A percentile compares a stretch with the other conserved stretches of the same genome.
Evolutionary conservation across 1,140 invertebrate genomes (phyloP).

Genomic region (Phocides pigmalion): DNA sequence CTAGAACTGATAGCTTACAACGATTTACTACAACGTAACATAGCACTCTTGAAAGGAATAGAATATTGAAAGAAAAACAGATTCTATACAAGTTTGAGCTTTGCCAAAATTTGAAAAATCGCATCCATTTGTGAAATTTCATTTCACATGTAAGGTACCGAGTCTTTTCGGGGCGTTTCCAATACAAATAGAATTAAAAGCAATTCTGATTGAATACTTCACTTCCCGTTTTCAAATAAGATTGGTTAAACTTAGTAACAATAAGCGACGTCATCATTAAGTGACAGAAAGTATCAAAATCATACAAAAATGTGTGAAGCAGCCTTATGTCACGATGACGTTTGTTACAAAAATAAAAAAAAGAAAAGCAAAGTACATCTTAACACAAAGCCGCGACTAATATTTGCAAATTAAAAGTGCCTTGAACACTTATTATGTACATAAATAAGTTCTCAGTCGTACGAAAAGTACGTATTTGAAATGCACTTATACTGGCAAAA

Average conservation of each 20-base stretch:
- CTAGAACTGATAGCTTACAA: constrained; percentile 69
- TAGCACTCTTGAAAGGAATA: constrained; percentile 73
- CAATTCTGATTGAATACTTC: background rate
- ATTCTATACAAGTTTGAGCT: constrained; percentile 74
- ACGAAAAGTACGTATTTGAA: constrained; percentile 41
- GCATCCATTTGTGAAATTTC: constrained; percentile 67
- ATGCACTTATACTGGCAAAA: constrained; percentile 76
- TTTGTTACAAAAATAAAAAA: background rate
- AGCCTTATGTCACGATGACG: constrained; percentile 1
- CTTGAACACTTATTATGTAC: constrained; percentile 7
- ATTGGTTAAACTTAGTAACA: background rate
- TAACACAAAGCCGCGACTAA: constrained; percentile 1
- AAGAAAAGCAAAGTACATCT: constrained; percentile 6
- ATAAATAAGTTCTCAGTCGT: constrained; percentile 11
- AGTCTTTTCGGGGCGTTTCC: constrained; percentile 34
- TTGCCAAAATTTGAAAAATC: constrained; percentile 72
- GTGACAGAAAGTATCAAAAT: constrained; percentile 14
- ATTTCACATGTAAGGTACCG: constrained; percentile 60
- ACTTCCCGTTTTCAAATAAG: background rate
- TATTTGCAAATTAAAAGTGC: constrained; percentile 1
- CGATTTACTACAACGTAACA: constrained; percentile 69
- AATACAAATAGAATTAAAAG: background rate
- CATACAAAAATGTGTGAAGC: constrained; percentile 5
- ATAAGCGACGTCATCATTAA: constrained; percentile 6
- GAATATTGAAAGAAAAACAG: constrained; percentile 54